Evolutionary conservation across 2,113 vertebrate genomes (phyloP), one percentile per base, ranked within the genome.

Genomic region (Garra rufa): DNA sequence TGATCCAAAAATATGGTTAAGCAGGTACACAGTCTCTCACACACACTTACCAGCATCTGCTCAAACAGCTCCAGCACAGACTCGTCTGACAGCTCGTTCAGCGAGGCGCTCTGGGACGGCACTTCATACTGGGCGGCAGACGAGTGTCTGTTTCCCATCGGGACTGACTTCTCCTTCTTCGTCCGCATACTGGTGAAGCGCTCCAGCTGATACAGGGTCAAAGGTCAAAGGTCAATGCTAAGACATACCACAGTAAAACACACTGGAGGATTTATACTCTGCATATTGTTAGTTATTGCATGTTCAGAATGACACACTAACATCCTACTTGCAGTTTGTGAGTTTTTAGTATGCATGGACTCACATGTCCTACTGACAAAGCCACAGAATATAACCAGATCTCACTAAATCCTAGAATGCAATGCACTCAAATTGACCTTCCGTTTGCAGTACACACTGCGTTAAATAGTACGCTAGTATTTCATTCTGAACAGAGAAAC

Each of bases 101-200:
- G 89, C 26, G 93, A 92, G 67, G 93, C 87, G 1, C 86, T 69
- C 71, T 92, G 92, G 24, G 90, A 28, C 34, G 89, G 88, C 71
- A 95, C 79, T 89, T 98, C 97, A 19, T 95, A 94, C 83, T 85
- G 94, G 0, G 93, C 89, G 2, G 95, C 93, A 61, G 95, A 93
- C 19, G 96, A 96, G 92, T 96, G 95, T 81, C 96, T 95, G 76
- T 96, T 93, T 26, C 87, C 38, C 26, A 92, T 84, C 10, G 85
- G 88, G 52, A 79, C 63, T 0, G 92, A 71, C 87, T 97, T 97
- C 88, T 97, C 96, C 87, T 98, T 98, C 88, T 97, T 97, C 43
- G 92, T 95, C 90, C 97, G 93, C 90, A 98, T 98, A 86, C 97
- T 98, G 85, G 97, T 97, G 91, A 98, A 96, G 69, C 97, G 94